A percentile compares a stretch with the other conserved stretches of the same genome.
Evolutionary conservation across 2,797 vertebrate species (phyloP).

Genomic region (Clarias pachynema): DNA sequence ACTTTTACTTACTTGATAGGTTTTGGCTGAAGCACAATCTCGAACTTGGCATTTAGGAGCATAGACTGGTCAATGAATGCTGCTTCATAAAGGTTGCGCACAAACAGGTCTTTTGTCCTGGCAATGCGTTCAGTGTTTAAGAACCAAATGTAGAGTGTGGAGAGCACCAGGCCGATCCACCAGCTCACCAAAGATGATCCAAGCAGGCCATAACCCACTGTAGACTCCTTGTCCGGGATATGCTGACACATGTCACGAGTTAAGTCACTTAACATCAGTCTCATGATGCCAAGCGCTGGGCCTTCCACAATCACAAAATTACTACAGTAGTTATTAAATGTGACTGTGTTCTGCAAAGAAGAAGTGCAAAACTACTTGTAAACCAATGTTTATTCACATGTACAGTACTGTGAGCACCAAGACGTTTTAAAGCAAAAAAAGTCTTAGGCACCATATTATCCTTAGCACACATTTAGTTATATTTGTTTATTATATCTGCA

Average conservation of each 20-base stretch:
- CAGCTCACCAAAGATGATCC: constrained; percentile 64
- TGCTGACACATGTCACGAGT: constrained; percentile 19
- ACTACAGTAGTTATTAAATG: constrained; percentile 19
- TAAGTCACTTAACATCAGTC: constrained; percentile 22
- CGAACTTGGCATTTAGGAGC: constrained; percentile 80
- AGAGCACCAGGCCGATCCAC: constrained; percentile 75
- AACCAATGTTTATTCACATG: too few species aligned
- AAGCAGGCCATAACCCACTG: constrained; percentile 7
- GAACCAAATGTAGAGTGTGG: constrained; percentile 79
- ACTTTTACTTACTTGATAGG: neutral
- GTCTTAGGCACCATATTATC: too few species aligned
- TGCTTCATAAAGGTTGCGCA: constrained; percentile 79
- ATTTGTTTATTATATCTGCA: too few species aligned
- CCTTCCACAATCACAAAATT: neutral
- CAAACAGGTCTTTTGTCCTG: constrained; percentile 80
- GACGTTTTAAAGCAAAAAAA: too few species aligned
- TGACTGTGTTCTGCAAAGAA: neutral
- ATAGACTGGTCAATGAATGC: constrained; percentile 81
- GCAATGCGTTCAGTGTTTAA: constrained; percentile 76
- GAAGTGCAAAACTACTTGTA: neutral
- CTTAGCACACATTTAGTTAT: too few species aligned
- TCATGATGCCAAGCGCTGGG: neutral
- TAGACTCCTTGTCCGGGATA: neutral
- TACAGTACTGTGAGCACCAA: too few species aligned
- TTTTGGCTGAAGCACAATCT: constrained; percentile 52